Base-by-base conservation (phyloP, 2,113 vertebrate species). In the Garra rufa region DNA sequence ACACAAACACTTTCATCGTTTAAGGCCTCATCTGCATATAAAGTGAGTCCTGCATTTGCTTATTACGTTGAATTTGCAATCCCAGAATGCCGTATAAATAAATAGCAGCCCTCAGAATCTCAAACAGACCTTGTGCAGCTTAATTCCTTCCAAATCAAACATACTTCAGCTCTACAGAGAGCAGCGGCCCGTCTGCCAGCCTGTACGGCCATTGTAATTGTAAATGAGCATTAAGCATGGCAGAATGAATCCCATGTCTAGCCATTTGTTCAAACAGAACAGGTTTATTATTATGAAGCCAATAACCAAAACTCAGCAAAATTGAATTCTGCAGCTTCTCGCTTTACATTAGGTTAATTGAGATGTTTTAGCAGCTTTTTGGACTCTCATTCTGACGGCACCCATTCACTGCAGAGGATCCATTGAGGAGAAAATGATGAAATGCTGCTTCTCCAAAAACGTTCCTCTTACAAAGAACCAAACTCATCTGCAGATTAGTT, bases 211-310 rank as follows among this genome's bases (percentile, higher is more conserved):
- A 46, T 63, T 52, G 26, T 30, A 30, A 82, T 52, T 65, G 65
- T 19, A 41, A 50, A 73, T 30, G 83, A 67, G 46, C 24, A 79
- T 79, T 65, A 74, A 74, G 81, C 57, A 80, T 83, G 15, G 38
- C 48, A 57, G 38, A 14, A 48, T 44, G 19, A 43, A 71, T 43
- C 24, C 38, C 10, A 11, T 17, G 3, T 71, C 50, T 9, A 21
- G 61, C 26, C 61, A 26, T 48, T 19, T 24, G 73, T 63, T 69
- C 26, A 87, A 76, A 85, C 75, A 38, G n/a, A 30, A 38, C 65
- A 38, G 82, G 41, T 10, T 63, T 71, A 19, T 34, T 55, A 71
- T 81, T 59, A 76, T n/a, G 59, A 69, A 57, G 30, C 61, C 69
- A 71, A 83, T 70, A 11, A 70, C 59, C 63, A 82, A 52, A 57